Evolutionary conservation across 2,888 invertebrate genomes (phyloP), one percentile per base, ranked within the genome.

Genomic region (Bombylius discolor): DNA sequence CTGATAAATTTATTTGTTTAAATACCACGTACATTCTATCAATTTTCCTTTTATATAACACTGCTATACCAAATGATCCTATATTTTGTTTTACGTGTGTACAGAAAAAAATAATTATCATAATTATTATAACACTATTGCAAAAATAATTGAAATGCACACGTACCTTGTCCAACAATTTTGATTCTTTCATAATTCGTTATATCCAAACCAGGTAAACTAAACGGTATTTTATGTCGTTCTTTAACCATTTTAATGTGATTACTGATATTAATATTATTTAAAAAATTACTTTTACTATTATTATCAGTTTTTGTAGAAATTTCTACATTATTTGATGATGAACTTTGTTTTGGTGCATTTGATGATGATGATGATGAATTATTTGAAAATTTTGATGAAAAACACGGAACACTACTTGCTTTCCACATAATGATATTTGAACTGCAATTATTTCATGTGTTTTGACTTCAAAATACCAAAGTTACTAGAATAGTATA

Each of bases 1-100:
- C 84, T 62, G 79, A 77, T 70, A 85, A 77, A 67, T 84, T 83
- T 51, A 88, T 83, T 69, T 87, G 85, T 66, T 87, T 88, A 54
- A 88, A 78, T 5, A 88, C 85, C 23, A 87, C 83, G 46, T 81
- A 67, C 56, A 78, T 77, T 51, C 81, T 81, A 64, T 84, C 84
- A 44, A 77, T 75, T 60, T 79, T 77, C 52, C 82, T 78, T 34
- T 78, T 75, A 67, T 85, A 87, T 13, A 87, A 69, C 2, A 83
- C 78, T 7, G 86, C 87, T 12, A 82, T 81, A 5, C 86, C 87
- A 70, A 85, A 87, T 1, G 86, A 84, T 11, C 82, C 81, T 66
- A 3, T 23, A 23, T 23, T 23, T 23, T 23, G 23, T 23, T 23
- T 1, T 23, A 23, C 23, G 23, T 23, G 23, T 23, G 23, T 23